A percentile compares a stretch with the other conserved stretches of the same genome.
These are phyloP conservation scores for Odontocolon sp. DNA, from an alignment of 2,888 invertebrate species.

Conservation along the genomic window DNA sequence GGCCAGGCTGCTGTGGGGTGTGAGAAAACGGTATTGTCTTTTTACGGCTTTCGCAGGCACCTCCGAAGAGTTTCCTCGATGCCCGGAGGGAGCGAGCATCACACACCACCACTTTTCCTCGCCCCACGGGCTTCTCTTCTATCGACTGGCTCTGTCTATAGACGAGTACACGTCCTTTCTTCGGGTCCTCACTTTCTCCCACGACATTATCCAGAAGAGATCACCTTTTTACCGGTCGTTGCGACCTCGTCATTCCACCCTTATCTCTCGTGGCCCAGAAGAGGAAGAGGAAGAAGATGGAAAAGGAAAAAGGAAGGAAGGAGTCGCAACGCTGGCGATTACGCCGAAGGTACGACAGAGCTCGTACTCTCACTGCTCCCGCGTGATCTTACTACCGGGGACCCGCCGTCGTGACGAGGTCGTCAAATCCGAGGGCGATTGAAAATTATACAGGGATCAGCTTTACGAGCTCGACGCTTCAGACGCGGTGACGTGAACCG, in stretches of 20 bases:
- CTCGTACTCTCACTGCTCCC: not conserved
- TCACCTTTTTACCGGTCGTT: conserved; percentile 81
- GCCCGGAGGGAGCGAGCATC: conserved; percentile 60
- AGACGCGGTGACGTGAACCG: conserved; percentile 69
- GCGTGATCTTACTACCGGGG: conserved; percentile 35
- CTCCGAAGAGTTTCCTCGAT: conserved; percentile 63
- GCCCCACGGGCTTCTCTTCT: conserved; percentile 1
- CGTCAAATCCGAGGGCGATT: conserved; percentile 80
- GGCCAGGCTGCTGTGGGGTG: conserved; percentile 60
- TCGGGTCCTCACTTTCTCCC: conserved; percentile 61
- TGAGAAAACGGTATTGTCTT: conserved; percentile 77
- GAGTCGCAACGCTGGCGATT: conserved; percentile 53
- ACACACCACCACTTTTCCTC: conserved; percentile 49
- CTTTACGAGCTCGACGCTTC: conserved; percentile 78
- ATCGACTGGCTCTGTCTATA: conserved; percentile 20
- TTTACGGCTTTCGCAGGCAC: conserved; percentile 76
- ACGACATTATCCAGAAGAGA: conserved; percentile 77
- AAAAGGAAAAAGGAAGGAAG: conserved; percentile 55
- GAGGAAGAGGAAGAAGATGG: conserved; percentile 63
- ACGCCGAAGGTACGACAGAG: conserved; percentile 48
- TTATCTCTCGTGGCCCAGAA: conserved; percentile 74
- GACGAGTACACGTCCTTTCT: conserved; percentile 55
- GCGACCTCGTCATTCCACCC: conserved; percentile 80
- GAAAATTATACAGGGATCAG: conserved; percentile 81
- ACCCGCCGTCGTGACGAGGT: conserved; percentile 78